Evolutionary conservation across 2,797 vertebrate species (phyloP).

Genomic region (Alcedo atthis): DNA sequence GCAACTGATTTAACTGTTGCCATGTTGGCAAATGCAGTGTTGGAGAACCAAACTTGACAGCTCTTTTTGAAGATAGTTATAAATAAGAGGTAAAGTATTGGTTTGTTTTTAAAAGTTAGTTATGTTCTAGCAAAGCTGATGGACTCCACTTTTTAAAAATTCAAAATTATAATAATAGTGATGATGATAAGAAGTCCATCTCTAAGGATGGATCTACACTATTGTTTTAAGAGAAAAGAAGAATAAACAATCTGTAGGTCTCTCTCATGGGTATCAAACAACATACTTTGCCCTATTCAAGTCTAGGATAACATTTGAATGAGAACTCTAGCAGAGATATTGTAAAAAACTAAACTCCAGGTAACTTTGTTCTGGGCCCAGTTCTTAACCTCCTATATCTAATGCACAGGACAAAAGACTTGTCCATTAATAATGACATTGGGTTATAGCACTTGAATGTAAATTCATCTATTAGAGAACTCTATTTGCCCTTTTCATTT

Average conservation of each 20-base stretch:
- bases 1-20: background rate
- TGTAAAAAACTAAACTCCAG: background rate
- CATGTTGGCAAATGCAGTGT: background rate
- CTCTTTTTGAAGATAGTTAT: background rate
- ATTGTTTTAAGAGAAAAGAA: background rate
- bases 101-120: slow-evolving; percentile 6
- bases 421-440: background rate
- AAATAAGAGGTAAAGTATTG: background rate
- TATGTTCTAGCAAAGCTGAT: background rate
- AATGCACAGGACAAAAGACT: background rate
- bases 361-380: background rate
- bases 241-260: background rate
- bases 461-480: background rate
- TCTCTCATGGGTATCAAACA: background rate
- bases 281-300: background rate
- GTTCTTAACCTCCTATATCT: background rate
- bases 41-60: background rate
- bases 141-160: background rate
- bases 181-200: background rate
- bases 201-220: background rate
- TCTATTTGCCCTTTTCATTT: background rate
- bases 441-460: background rate
- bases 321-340: background rate
- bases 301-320: background rate
- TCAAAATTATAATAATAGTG: background rate